Evolutionary conservation across 1,140 invertebrate genomes (phyloP).

Genomic region (Sinella curviseta): DNA sequence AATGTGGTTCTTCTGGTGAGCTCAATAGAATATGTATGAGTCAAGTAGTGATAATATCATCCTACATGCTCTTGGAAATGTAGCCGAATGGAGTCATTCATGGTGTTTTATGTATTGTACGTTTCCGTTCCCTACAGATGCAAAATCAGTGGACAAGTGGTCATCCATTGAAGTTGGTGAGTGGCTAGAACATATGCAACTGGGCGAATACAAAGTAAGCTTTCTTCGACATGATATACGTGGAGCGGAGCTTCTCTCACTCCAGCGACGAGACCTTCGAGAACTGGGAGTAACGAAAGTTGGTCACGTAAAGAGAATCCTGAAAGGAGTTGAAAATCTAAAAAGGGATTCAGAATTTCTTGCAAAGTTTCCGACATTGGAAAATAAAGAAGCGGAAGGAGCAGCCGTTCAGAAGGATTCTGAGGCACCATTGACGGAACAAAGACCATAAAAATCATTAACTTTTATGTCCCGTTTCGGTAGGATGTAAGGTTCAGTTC

Average conservation of each 20-base stretch:
- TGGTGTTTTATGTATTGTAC: constrained; percentile 31
- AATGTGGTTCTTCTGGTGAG: constrained; percentile 39
- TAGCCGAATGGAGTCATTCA: background rate
- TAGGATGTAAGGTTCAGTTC: background rate
- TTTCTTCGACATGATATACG: constrained; percentile 89
- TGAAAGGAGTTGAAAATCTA: constrained; percentile 86
- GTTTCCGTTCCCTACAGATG: constrained; percentile 30
- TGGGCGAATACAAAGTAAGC: constrained; percentile 76
- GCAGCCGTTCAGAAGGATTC: background rate
- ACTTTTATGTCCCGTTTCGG: background rate
- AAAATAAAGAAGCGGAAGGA: background rate
- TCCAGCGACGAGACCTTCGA: constrained; percentile 81
- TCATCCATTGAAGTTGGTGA: constrained; percentile 62
- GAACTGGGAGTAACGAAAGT: constrained; percentile 89
- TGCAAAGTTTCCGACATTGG: background rate
- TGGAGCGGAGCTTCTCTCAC: constrained; percentile 80
- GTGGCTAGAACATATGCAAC: constrained; percentile 85
- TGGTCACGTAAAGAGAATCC: constrained; percentile 89
- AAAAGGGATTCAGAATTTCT: constrained; percentile 7
- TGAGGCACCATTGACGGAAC: background rate
- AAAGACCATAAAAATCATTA: too few relatives aligned
- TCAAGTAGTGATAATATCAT: constrained; percentile 1
- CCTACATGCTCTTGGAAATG: background rate
- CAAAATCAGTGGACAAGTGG: constrained; percentile 57
- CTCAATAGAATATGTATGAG: background rate